Base-by-base conservation (phyloP, 2,797 vertebrate genomes). In the Megaceryle alcyon region DNA sequence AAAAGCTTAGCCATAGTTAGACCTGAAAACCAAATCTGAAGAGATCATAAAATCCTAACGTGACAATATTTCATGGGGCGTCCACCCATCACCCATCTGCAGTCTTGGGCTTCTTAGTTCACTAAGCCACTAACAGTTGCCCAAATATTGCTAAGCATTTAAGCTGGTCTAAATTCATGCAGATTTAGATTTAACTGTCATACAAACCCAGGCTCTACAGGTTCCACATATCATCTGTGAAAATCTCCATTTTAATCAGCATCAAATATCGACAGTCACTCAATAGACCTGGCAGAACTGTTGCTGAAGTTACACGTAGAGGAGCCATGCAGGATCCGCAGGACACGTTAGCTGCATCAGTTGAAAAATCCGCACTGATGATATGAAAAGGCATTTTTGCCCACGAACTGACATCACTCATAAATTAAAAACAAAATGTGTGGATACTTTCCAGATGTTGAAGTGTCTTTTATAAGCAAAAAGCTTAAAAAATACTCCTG, bases 111-210 rank as follows among this genome's bases (percentile, higher is more conserved):
- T 94, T 92, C 76, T 92, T 86, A 88, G 35, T 95, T 71, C 76
- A 29, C 85, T 94, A 92, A 94, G 82, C 82, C 69, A 86, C 51
- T 20, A 63, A 63, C 43, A 80, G 57, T 75, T 57, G 1, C 82
- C 61, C 82, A 92, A 88, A 94, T 94, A 91, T 37, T 86, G 69
- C 85, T 96, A 94, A 95, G 94, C 82, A 61, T 80, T 95, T 96
- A 96, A 96, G 73, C 91, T 88, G 80, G 90, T 54, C 91, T 94
- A 72, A 95, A 85, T 75, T 94, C 46, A 78, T 20, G 65, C 72
- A 91, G 92, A 92, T 94, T 94, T 89, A 93, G 75, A 87, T 92
- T 91, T 87, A 92, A 85, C 33, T 77, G 71, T 43, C 71, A 92
- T n/a, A 78, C 48, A 83, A 88, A 57, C 79, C 69, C 37, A 72